Conservation (phyloP, 2,113 vertebrate species). For the Epinephelus cyanopodus region DNA sequence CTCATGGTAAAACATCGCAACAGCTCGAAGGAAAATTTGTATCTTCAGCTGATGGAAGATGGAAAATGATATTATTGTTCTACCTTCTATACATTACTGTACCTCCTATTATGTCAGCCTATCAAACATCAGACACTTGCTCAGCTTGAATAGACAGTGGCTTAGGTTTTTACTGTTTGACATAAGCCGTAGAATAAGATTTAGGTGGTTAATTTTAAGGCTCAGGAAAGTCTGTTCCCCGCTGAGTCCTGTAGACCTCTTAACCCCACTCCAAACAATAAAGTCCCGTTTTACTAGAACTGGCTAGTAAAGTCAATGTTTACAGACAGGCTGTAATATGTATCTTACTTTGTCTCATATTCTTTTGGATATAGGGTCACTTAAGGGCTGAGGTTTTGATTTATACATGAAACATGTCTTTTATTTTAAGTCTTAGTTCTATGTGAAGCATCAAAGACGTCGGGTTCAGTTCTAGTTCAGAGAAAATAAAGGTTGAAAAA, state of each 20-base stretch:
- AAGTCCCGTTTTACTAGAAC: background rate
- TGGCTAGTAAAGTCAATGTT: background rate
- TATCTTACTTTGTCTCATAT: background rate
- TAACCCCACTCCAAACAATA: background rate
- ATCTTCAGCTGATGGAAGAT: background rate
- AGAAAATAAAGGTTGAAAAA: background rate
- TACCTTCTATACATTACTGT: background rate
- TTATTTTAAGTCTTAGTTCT: background rate
- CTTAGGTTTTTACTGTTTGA: background rate
- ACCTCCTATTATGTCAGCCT: background rate
- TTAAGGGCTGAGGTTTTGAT: background rate
- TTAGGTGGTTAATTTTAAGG: constrained; percentile 8
- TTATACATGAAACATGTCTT: background rate
- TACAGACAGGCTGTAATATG: background rate
- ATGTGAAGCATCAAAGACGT: background rate
- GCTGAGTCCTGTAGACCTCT: background rate
- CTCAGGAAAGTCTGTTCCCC: background rate
- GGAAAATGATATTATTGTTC: background rate
- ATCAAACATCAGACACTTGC: background rate
- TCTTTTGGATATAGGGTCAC: background rate
- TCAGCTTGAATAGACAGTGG: background rate
- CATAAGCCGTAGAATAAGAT: background rate
- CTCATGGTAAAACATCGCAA: too few relatives aligned
- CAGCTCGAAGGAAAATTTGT: background rate
- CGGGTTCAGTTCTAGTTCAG: constrained; percentile 6